phyloP scores from a whole-genome alignment of 2,113 vertebrate genomes.

The Pardalotus punctatus region DNA sequence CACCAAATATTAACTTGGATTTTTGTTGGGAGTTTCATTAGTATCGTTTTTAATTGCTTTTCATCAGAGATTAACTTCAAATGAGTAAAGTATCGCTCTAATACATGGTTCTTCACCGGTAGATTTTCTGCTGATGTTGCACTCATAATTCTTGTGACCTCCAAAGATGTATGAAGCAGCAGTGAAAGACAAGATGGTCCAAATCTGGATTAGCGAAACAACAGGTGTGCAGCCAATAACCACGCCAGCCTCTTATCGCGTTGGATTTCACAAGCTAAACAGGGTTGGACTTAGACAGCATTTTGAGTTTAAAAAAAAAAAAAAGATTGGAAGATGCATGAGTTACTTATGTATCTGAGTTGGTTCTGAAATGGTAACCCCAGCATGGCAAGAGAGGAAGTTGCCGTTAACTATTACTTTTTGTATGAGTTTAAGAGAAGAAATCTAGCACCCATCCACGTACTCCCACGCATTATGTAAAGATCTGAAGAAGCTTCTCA shows the following conservation, averaged over 20 bases:
- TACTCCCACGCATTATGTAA: not conserved
- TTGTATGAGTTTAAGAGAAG: not conserved
- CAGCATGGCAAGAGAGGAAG: not conserved
- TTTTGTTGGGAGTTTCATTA: not conserved
- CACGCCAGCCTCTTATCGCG: conserved; percentile 12
- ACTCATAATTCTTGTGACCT: not conserved
- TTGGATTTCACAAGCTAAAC: conserved; percentile 63
- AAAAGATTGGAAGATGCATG: not conserved
- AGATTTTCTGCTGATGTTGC: not conserved
- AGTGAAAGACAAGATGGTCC: conserved; percentile 15
- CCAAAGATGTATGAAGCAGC: not conserved
- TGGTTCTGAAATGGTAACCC: not conserved
- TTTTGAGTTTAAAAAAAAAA: not conserved
- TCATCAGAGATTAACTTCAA: not conserved
- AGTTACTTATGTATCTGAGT: not conserved
- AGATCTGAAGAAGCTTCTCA: conserved; percentile 11
- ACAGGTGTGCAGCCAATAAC: conserved; percentile 35
- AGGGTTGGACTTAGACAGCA: not conserved
- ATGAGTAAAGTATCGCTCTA: not conserved
- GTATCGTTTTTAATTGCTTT: not conserved
- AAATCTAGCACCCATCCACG: not conserved
- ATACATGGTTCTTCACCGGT: not conserved
- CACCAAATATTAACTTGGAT: not conserved
- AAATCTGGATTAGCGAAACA: not conserved
- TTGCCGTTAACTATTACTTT: not conserved